These are phyloP conservation scores for Euproctis similis DNA, from an alignment of 2,888 invertebrate genomes.

Conservation along the genomic window DNA sequence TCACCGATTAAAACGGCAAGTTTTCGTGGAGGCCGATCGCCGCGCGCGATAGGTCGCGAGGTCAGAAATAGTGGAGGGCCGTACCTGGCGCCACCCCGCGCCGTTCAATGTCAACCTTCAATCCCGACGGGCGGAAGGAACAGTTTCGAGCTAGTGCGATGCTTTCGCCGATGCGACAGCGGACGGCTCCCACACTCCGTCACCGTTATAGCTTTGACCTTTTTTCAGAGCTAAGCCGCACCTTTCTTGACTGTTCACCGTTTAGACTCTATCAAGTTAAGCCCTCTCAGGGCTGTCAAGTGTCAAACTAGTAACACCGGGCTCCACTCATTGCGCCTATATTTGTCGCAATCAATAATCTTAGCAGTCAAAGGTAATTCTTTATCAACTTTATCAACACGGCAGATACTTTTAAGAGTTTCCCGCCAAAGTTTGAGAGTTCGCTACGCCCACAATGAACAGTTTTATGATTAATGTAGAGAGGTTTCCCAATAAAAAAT, in stretches of 20 bases:
- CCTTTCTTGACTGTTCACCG: slow-evolving; percentile 45
- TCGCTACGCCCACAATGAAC: too few relatives aligned
- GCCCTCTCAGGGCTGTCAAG: slow-evolving; percentile 37
- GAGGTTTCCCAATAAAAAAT: too few relatives aligned
- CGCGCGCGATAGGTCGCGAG: slow-evolving; percentile 68
- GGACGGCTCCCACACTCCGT: slow-evolving; percentile 31
- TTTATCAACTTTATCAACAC: neutral
- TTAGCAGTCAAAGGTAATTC: too few relatives aligned
- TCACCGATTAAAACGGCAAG: slow-evolving; percentile 66
- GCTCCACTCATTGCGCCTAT: slow-evolving; percentile 29
- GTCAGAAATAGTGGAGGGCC: slow-evolving; percentile 67
- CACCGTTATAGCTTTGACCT: slow-evolving; percentile 54
- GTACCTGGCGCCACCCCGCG: slow-evolving; percentile 70
- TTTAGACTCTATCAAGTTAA: slow-evolving; percentile 57
- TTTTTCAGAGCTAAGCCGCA: slow-evolving; percentile 46
- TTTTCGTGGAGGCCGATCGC: slow-evolving; percentile 68
- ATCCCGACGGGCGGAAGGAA: slow-evolving; percentile 67
- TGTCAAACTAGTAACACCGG: slow-evolving; percentile 37
- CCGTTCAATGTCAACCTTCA: slow-evolving; percentile 72
- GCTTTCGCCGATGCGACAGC: slow-evolving; percentile 44
- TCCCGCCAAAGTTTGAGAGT: too few relatives aligned
- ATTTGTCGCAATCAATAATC: too few relatives aligned
- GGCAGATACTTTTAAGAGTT: too few relatives aligned
- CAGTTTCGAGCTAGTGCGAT: slow-evolving; percentile 25
- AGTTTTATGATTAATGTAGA: too few relatives aligned